Conservation (phyloP, 2,113 vertebrate species). For the Sinosuthora webbiana region DNA sequence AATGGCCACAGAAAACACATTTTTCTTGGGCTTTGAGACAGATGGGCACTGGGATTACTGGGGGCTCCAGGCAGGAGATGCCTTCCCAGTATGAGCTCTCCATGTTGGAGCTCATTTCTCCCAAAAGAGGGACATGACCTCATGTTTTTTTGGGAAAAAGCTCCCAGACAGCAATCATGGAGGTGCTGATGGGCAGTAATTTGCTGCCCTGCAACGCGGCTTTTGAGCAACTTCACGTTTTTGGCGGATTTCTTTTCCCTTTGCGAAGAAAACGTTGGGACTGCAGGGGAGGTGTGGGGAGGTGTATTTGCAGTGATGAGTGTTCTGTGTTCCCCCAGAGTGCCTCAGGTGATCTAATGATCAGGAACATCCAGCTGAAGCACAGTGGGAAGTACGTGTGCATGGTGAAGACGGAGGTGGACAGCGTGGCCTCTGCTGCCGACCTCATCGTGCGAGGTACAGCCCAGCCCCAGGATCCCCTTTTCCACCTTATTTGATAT, state of each 20-base stretch:
- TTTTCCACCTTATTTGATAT: background rate
- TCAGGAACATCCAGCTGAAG: slow-evolving; percentile 92
- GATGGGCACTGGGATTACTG: background rate
- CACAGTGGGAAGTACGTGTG: slow-evolving; percentile 92
- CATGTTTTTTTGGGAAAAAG: background rate
- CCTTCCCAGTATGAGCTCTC: accelerated
- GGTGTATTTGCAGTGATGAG: accelerated
- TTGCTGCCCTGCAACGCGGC: background rate
- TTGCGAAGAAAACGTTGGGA: background rate
- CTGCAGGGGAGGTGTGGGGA: background rate
- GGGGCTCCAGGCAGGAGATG: background rate
- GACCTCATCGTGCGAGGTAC: slow-evolving; percentile 92
- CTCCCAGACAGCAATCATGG: accelerated
- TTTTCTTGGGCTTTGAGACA: background rate
- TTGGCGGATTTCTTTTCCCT: background rate
- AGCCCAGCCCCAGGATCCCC: accelerated
- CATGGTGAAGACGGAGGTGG: slow-evolving; percentile 87
- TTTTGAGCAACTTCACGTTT: background rate
- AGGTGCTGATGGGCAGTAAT: background rate
- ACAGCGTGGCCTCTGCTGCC: slow-evolving; percentile 87
- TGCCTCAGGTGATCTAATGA: slow-evolving; percentile 90
- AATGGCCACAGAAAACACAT: background rate
- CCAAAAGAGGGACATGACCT: accelerated
- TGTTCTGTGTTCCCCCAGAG: slow-evolving; percentile 66
- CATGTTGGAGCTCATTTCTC: background rate